Percentiles rank a stretch among this genome's conserved stretches.
These are phyloP conservation scores for Grus americana DNA, from an alignment of 2,113 vertebrate species.

Conservation along the genomic window DNA sequence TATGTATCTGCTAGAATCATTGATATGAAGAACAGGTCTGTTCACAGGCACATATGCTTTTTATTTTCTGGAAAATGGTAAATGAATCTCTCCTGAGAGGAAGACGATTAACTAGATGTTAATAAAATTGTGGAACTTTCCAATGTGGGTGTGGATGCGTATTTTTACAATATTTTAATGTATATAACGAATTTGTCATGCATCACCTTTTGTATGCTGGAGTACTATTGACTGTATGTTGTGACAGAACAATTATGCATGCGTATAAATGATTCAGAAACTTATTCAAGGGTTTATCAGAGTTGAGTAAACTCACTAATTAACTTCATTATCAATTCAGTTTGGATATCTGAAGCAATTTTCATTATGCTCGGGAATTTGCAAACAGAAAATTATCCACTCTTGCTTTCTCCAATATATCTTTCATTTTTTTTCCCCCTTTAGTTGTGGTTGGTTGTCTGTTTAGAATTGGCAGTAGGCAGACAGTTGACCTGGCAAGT, in stretches of 20 bases:
- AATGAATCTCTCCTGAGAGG: not conserved
- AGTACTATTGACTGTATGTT: not conserved
- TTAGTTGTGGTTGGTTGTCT: not conserved
- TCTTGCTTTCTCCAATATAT: not conserved
- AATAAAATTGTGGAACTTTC: not conserved
- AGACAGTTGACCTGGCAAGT: not conserved
- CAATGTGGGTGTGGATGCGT: not conserved
- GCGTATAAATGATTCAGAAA: not conserved
- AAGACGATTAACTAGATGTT: not conserved
- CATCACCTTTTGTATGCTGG: not conserved
- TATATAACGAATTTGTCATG: not conserved
- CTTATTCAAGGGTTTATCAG: not conserved
- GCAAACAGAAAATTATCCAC: not conserved
- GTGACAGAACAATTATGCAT: not conserved
- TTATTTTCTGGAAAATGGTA: not conserved
- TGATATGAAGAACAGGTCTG: not conserved
- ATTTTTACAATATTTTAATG: not conserved
- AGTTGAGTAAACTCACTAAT: not conserved
- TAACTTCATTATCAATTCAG: not conserved
- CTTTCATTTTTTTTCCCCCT: fast-evolving
- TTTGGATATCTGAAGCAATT: not conserved
- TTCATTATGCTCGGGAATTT: not conserved
- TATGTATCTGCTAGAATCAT: not conserved
- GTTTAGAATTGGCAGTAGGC: not conserved
- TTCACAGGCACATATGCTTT: not conserved